Evolutionary conservation across 2,888 invertebrate species (phyloP).

Genomic region (Acholoe squamosa): DNA sequence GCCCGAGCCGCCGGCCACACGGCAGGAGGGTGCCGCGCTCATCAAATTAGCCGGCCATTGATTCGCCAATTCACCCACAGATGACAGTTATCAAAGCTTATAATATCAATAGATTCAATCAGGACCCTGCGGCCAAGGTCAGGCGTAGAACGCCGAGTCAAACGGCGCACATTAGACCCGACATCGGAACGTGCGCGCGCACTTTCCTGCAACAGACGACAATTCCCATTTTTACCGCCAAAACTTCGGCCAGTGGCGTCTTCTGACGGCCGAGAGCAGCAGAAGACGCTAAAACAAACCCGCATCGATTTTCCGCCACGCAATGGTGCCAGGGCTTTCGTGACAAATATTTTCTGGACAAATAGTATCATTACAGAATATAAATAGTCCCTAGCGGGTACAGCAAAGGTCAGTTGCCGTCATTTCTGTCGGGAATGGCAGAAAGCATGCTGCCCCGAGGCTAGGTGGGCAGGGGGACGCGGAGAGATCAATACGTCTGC

Average conservation of each 20-base stretch:
- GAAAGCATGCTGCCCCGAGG: neutral
- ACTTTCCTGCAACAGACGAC: neutral
- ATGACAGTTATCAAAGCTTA: slow-evolving; percentile 65
- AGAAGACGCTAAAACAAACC: neutral
- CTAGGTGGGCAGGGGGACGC: slow-evolving; percentile 18
- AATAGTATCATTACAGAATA: slow-evolving; percentile 49
- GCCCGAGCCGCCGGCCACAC: slow-evolving; percentile 5
- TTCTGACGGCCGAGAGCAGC: neutral
- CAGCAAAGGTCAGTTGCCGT: neutral
- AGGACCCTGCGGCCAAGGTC: slow-evolving; percentile 45
- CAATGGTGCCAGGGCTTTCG: slow-evolving; percentile 11
- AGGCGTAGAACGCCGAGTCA: slow-evolving; percentile 8
- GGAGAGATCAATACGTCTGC: neutral
- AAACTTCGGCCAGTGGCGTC: neutral
- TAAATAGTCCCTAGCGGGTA: slow-evolving; percentile 50
- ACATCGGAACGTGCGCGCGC: slow-evolving; percentile 21
- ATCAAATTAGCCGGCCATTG: slow-evolving; percentile 62
- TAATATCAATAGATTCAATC: slow-evolving; percentile 66
- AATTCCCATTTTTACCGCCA: slow-evolving; percentile 28
- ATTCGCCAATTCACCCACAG: slow-evolving; percentile 45
- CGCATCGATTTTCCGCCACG: slow-evolving; percentile 11
- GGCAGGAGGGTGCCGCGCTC: slow-evolving; percentile 30
- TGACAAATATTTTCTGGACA: slow-evolving; percentile 64
- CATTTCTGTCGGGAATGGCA: slow-evolving; percentile 6
- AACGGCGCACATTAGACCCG: slow-evolving; percentile 41